These are phyloP conservation scores for Platyrinchus mystaceus DNA, from an alignment of 2,797 vertebrate species.

Conservation along the genomic window DNA sequence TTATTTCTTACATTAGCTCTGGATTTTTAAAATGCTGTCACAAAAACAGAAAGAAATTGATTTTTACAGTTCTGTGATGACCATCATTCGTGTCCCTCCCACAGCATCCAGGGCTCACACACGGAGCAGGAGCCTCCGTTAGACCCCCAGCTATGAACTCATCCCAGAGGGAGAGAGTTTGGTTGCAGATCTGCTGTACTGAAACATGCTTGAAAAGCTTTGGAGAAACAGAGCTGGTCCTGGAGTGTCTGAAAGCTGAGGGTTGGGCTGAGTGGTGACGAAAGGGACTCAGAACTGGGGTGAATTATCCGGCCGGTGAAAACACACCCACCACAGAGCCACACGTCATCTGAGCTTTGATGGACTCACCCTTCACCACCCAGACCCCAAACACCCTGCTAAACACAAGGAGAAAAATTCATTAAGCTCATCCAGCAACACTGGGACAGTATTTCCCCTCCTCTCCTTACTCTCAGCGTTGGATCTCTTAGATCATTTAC, in stretches of 20 bases:
- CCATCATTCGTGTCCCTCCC: neutral
- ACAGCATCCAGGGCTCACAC: neutral
- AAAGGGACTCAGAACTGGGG: neutral
- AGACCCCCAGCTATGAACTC: neutral
- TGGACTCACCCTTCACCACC: neutral
- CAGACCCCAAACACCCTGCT: neutral
- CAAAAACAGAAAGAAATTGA: neutral
- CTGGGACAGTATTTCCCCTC: neutral
- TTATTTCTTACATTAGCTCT: neutral
- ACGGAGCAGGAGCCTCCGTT: rapidly evolving
- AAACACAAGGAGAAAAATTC: neutral
- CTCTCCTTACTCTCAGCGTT: neutral
- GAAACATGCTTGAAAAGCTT: neutral
- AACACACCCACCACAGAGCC: neutral
- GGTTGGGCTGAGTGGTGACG: neutral
- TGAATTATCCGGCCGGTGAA: neutral
- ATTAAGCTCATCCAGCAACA: neutral
- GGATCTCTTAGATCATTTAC: neutral
- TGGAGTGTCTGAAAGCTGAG: neutral
- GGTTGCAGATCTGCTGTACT: neutral
- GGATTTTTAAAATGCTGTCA: neutral
- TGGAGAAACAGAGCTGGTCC: neutral
- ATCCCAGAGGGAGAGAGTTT: neutral
- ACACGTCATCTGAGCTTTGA: rapidly evolving
- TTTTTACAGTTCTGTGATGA: neutral